phyloP scores from a whole-genome alignment of 1,140 invertebrate genomes.

The Panagrolaimus sp. region DNA sequence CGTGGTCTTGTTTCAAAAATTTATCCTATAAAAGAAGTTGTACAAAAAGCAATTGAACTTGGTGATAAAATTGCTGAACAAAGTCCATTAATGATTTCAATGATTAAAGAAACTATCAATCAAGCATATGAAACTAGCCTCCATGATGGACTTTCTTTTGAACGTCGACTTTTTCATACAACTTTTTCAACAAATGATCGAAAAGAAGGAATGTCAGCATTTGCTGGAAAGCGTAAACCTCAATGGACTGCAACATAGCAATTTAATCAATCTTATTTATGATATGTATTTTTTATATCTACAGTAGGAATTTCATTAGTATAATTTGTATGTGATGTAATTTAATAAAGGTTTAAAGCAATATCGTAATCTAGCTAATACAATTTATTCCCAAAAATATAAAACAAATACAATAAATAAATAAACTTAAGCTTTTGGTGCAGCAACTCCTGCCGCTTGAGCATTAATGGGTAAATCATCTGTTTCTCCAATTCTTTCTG shows the following conservation, averaged over 20 bases:
- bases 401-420: too few relatives aligned
- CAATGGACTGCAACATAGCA: conserved; percentile 36
- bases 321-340: too few relatives aligned
- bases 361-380: too few relatives aligned
- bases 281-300: too few relatives aligned
- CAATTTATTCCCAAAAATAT: too few relatives aligned
- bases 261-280: too few relatives aligned
- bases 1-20: conserved; percentile 69
- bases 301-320: too few relatives aligned
- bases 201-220: conserved; percentile 88
- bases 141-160: conserved; percentile 70
- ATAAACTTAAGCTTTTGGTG: too few relatives aligned
- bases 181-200: conserved; percentile 65
- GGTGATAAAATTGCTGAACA: conserved; percentile 87
- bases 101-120: conserved; percentile 92
- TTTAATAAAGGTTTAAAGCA: too few relatives aligned
- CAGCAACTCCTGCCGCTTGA: too few relatives aligned
- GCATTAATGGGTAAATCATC: background rate
- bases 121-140: conserved; percentile 80
- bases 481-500: background rate
- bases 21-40: conserved; percentile 73
- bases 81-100: conserved; percentile 75
- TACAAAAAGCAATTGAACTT: conserved; percentile 75
- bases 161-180: conserved; percentile 2
- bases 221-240: conserved; percentile 78